Evolutionary conservation across 2,888 invertebrate species (phyloP).

Genomic region (Thera britannica): DNA sequence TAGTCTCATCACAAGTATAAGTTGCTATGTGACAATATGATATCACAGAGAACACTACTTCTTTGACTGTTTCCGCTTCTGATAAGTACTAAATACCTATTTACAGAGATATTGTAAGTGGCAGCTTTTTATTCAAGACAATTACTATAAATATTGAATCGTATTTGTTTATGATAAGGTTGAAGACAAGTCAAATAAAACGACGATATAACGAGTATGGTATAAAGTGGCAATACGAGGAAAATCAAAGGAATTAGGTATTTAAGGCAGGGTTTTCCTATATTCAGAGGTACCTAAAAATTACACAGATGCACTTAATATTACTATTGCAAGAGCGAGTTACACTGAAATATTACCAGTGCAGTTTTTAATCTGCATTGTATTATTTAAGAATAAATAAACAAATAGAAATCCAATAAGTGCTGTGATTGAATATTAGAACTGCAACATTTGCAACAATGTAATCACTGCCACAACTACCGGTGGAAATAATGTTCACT

Average conservation of each 20-base stretch:
- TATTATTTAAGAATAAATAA: no score
- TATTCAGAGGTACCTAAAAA: not conserved
- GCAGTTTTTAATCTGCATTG: no score
- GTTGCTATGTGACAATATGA: slow-evolving; percentile 30
- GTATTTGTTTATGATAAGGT: not conserved
- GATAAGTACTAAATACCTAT: slow-evolving; percentile 17
- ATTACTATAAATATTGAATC: not conserved
- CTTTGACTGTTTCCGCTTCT: slow-evolving; percentile 46
- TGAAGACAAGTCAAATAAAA: not conserved
- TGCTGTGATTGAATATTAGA: not conserved
- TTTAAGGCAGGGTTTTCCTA: not conserved
- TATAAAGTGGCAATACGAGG: slow-evolving; percentile 2
- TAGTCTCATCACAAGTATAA: slow-evolving; percentile 27
- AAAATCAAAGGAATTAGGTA: slow-evolving; percentile 4
- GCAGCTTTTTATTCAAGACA: not conserved
- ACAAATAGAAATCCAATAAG: not conserved
- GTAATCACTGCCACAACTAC: slow-evolving; percentile 1
- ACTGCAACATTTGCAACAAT: not conserved
- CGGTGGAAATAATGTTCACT: not conserved
- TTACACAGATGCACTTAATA: not conserved
- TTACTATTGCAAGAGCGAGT: not conserved
- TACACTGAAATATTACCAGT: not conserved
- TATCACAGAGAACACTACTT: slow-evolving; percentile 48
- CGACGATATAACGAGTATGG: not conserved
- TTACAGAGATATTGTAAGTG: not conserved